Evolutionary conservation across 2,888 invertebrate genomes (phyloP).

Genomic region (Agriopis marginaria): DNA sequence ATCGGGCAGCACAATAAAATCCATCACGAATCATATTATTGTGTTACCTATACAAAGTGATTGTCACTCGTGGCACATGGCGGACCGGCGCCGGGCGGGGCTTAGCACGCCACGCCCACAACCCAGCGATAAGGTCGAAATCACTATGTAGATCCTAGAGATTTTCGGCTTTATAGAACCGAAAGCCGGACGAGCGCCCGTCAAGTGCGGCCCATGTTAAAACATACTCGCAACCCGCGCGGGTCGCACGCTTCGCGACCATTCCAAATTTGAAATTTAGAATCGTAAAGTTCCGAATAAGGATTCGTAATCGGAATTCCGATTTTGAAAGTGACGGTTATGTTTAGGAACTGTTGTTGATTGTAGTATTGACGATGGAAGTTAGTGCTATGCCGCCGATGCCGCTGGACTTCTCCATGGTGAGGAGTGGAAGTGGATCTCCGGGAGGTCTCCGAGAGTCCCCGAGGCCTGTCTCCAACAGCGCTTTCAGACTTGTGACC

Average conservation of each 20-base stretch:
- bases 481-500: constrained; percentile 89
- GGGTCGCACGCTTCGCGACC: constrained; percentile 75
- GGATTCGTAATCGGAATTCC: constrained; percentile 10
- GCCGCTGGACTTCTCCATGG: constrained; percentile 90
- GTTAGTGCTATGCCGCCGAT: constrained; percentile 87
- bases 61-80: constrained; percentile 84
- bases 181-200: constrained; percentile 63
- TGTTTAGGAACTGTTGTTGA: constrained; percentile 55
- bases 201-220: constrained; percentile 73
- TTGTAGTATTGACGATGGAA: constrained; percentile 81
- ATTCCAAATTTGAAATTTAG: constrained; percentile 49
- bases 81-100: constrained; percentile 75
- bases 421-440: constrained; percentile 75
- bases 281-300: constrained; percentile 36
- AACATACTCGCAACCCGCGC: constrained; percentile 75
- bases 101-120: constrained; percentile 73
- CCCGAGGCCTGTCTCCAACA: constrained; percentile 79
- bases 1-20: constrained; percentile 83
- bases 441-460: constrained; percentile 73
- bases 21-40: constrained; percentile 86
- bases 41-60: constrained; percentile 86
- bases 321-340: constrained; percentile 53
- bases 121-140: constrained; percentile 80
- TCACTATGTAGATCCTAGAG: constrained; percentile 74
- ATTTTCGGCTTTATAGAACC: constrained; percentile 79